These are phyloP conservation scores for Sterrhoptilus dennistouni DNA, from an alignment of 2,113 vertebrate genomes.

Conservation along the genomic window DNA sequence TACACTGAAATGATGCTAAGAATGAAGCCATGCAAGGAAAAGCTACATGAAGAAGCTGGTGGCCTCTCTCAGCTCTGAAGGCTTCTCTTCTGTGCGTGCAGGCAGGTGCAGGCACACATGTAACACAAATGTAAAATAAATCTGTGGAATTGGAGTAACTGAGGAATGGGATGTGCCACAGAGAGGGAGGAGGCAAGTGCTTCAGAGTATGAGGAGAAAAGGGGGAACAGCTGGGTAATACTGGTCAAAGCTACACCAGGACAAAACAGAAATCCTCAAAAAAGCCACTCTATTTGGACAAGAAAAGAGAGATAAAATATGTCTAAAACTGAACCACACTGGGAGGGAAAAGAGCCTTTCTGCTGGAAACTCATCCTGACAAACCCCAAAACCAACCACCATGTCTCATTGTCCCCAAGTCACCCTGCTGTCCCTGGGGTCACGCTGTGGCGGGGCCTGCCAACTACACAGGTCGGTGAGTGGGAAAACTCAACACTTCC, in stretches of 20 bases:
- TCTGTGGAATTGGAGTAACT: neutral
- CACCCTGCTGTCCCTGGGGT: neutral
- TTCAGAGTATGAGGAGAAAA: neutral
- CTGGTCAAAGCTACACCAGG: neutral
- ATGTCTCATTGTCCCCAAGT: neutral
- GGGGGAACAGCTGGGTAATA: neutral
- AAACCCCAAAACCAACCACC: neutral
- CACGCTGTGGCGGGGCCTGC: neutral
- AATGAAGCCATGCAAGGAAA: constrained; percentile 13
- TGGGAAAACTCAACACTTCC: neutral
- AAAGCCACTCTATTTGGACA: neutral
- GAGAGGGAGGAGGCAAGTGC: neutral
- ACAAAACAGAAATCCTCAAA: neutral
- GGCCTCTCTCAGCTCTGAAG: neutral
- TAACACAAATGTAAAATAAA: neutral
- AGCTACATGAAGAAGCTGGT: neutral
- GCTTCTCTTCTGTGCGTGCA: neutral
- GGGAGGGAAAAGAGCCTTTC: neutral
- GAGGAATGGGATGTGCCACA: no score
- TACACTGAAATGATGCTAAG: neutral
- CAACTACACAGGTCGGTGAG: neutral
- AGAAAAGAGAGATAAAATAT: neutral
- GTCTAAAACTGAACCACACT: neutral
- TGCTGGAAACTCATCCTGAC: neutral
- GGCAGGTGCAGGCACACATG: neutral